Percentiles rank a stretch among this genome's conserved stretches.
Evolutionary conservation across 2,113 vertebrate genomes (phyloP).

Genomic region (Atherinomorus stipes): DNA sequence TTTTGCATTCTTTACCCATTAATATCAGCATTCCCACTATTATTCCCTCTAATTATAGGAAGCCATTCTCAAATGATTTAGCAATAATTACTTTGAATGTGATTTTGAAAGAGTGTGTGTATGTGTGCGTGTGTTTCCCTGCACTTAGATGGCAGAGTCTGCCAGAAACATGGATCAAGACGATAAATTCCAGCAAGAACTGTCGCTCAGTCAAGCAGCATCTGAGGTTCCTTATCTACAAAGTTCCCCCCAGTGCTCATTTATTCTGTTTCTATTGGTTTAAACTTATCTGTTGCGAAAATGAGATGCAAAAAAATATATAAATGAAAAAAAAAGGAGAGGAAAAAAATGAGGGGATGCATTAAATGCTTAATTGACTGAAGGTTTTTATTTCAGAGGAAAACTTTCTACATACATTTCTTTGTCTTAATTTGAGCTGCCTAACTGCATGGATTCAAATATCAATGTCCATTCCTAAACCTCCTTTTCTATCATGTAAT

Average conservation of each 20-base stretch:
- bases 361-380: slow-evolving; percentile 26
- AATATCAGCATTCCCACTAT: neutral
- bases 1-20: neutral
- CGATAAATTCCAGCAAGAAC: neutral
- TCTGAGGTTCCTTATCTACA: slow-evolving; percentile 27
- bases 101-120: neutral
- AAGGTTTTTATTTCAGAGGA: slow-evolving; percentile 19
- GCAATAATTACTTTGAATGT: slow-evolving; percentile 2
- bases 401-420: slow-evolving; percentile 42
- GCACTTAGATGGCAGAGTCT: neutral
- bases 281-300: slow-evolving; percentile 30
- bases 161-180: slow-evolving; percentile 9
- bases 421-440: slow-evolving; percentile 38
- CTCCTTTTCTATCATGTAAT: slow-evolving; percentile 48
- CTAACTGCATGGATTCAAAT: slow-evolving; percentile 66
- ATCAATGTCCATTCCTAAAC: slow-evolving; percentile 56
- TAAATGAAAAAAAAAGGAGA: neutral
- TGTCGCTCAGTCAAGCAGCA: neutral
- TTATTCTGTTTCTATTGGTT: slow-evolving; percentile 39
- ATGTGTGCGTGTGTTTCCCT: neutral
- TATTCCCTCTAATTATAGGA: slow-evolving; percentile 7
- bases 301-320: neutral
- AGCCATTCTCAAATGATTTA: neutral
- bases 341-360: neutral
- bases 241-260: slow-evolving; percentile 18